These are phyloP conservation scores for Luscinia megarhynchos DNA, from an alignment of 2,797 vertebrate species.

Conservation along the genomic window DNA sequence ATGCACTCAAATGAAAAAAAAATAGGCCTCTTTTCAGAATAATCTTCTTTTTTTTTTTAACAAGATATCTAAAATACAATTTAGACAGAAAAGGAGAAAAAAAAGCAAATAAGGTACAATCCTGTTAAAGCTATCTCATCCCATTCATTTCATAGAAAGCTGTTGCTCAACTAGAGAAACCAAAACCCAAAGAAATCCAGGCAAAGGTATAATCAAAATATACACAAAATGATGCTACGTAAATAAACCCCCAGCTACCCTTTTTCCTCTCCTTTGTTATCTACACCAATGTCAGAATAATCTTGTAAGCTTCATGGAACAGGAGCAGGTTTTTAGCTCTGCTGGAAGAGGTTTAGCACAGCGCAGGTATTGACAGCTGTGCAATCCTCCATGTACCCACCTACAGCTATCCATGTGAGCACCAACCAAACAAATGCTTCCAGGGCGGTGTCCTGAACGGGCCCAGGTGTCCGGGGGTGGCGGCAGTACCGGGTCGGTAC, in stretches of 20 bases:
- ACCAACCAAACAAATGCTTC: background rate
- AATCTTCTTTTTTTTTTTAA: background rate
- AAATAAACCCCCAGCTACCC: background rate
- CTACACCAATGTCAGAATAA: background rate
- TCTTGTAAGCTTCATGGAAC: fast-evolving
- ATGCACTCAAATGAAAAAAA: background rate
- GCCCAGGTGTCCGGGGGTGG: fast-evolving
- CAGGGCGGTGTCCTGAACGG: fast-evolving
- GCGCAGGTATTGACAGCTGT: background rate
- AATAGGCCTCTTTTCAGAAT: background rate
- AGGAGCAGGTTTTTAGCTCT: background rate
- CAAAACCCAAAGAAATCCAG: background rate
- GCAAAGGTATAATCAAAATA: background rate
- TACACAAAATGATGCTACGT: fast-evolving
- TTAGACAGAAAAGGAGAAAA: background rate
- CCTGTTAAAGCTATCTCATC: background rate
- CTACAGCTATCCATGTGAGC: background rate
- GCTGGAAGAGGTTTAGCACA: background rate
- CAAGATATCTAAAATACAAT: background rate
- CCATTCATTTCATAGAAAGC: background rate
- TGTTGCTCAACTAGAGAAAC: background rate
- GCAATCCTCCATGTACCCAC: background rate
- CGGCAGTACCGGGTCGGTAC: background rate
- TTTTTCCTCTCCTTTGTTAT: background rate
- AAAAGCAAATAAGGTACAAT: background rate